Conservation (phyloP, 2,888 invertebrate genomes). For the Catocala fraxini region DNA sequence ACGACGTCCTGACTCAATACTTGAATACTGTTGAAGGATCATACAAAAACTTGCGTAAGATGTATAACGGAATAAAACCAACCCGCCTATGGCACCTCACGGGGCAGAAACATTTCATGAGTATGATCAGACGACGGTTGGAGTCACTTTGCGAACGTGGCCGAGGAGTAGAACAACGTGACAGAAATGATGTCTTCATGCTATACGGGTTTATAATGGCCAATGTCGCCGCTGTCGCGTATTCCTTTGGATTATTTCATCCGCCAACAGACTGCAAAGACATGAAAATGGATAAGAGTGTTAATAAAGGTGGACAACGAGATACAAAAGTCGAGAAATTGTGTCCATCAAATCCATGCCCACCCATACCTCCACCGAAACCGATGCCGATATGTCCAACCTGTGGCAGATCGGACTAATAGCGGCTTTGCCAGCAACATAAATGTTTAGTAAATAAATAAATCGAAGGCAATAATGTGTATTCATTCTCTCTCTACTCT, state of each 20-base stretch:
- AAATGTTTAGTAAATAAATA: too few relatives aligned
- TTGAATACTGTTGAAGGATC: too few relatives aligned
- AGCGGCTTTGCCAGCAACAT: too few relatives aligned
- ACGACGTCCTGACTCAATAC: too few relatives aligned
- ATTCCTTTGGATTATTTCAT: conserved; percentile 54
- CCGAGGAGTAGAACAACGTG: conserved; percentile 6
- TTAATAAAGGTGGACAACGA: not conserved
- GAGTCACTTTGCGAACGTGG: conserved; percentile 25
- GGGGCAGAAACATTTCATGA: conserved; percentile 56
- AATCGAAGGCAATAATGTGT: too few relatives aligned
- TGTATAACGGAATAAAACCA: conserved; percentile 68
- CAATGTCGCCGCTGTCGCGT: conserved; percentile 24
- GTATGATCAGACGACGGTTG: conserved; percentile 46
- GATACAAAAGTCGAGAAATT: not conserved
- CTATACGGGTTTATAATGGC: conserved; percentile 2
- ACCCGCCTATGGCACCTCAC: conserved; percentile 68
- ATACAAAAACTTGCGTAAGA: conserved; percentile 14
- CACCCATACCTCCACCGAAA: conserved; percentile 7
- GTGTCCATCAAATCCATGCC: conserved; percentile 29
- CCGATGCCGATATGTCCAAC: too few relatives aligned
- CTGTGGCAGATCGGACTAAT: too few relatives aligned
- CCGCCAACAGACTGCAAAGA: conserved; percentile 24
- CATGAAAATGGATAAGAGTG: not conserved
- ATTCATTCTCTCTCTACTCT: too few relatives aligned
- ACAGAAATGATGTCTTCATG: conserved; percentile 31